Base-by-base conservation (phyloP, 2,888 invertebrate genomes). In the Sminthurides aquaticus region DNA sequence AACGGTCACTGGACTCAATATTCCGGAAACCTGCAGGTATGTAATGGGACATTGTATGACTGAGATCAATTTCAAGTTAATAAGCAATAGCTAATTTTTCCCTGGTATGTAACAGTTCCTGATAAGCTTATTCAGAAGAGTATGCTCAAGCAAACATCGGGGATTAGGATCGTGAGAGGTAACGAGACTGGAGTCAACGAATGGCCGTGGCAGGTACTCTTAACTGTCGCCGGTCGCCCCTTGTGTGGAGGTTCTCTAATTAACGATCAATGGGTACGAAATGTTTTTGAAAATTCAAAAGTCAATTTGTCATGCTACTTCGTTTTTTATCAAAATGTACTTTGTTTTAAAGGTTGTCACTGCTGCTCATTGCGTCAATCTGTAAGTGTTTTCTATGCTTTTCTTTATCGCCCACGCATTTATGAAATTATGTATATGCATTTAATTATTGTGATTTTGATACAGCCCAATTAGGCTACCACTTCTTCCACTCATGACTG, bases 161-260 rank as follows among this genome's bases (percentile, higher is more conserved):
- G 52, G 20, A 43, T 72, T 0, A 69, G 64, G 61, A 71, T 73
- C 24, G 64, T 69, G 20, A 54, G 68, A n/a, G 73, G 73, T 3
- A 71, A 73, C 61, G 71, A 71, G 56, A 73, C 71, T 18, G 71
- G 65, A 3, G 49, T 71, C 1, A 73, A 73, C 48, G 73, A 73
- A 60, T 73, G 65, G 62, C 73, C 73, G 1, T 73, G 73, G 73
- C 73, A 73, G 57, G 71, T 64, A 8, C 34, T 71, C 1, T 48
- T 73, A 2, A 60, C 71, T 60, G 55, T 69, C 0, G 66, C 60
- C 27, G 73, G 73, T 24, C 49, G 63, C 49, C 73, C 73, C 2
- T 52, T 71, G 2, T 73, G 73, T 49, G 73, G 73, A 2, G 73
- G 66, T 0, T 69, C 73, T 0, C 29, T 73, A 1, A 61, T 73